Conservation (phyloP, 2,888 invertebrate genomes). For the Pheosia gnoma region DNA sequence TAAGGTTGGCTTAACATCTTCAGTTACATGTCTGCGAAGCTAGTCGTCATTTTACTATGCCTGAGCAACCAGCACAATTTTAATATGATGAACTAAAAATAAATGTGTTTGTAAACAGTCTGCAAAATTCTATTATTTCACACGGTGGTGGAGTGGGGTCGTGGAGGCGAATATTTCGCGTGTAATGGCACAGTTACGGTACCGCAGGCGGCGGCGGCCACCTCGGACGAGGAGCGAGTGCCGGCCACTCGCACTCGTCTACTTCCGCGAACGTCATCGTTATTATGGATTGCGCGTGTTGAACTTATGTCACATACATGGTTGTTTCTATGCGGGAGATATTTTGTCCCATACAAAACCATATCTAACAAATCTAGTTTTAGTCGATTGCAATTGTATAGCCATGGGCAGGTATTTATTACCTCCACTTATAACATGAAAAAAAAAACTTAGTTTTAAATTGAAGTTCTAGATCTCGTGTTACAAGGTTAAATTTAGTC, state of each 20-base stretch:
- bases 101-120: slow-evolving; percentile 43
- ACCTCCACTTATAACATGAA: not conserved
- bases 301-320: slow-evolving; percentile 47
- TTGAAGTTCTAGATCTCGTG: too few species aligned
- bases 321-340: slow-evolving; percentile 23
- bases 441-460: not conserved
- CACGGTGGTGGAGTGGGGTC: slow-evolving; percentile 17
- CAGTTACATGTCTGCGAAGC: slow-evolving; percentile 24
- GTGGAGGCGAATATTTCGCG: slow-evolving; percentile 28
- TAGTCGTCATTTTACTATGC: slow-evolving; percentile 1
- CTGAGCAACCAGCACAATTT: slow-evolving; percentile 12
- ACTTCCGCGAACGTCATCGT: slow-evolving; percentile 67
- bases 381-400: not conserved
- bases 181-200: slow-evolving; percentile 25
- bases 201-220: slow-evolving; percentile 16
- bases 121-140: slow-evolving; percentile 22
- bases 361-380: not conserved
- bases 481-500: too few species aligned
- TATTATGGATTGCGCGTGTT: slow-evolving; percentile 59
- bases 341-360: slow-evolving; percentile 2
- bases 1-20: slow-evolving; percentile 7
- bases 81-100: slow-evolving; percentile 31
- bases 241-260: slow-evolving; percentile 29
- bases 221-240: slow-evolving; percentile 16
- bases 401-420: too few species aligned